A percentile compares a stretch with the other conserved stretches of the same genome.
Evolutionary conservation across 1,140 invertebrate genomes (phyloP).

Genomic region (Mya arenaria): DNA sequence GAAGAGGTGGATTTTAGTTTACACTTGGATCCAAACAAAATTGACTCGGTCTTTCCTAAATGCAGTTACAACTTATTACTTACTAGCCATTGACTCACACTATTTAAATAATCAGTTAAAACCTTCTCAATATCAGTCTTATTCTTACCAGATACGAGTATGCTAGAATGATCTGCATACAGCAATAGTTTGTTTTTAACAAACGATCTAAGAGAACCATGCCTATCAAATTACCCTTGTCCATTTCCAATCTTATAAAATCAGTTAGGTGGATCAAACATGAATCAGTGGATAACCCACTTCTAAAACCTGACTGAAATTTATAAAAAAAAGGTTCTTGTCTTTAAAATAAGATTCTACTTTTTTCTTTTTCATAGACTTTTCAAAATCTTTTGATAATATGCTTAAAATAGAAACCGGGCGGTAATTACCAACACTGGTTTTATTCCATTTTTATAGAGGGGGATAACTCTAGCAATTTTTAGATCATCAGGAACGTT

Average conservation of each 20-base stretch:
- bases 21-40: slow-evolving; percentile 20
- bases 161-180: slow-evolving; percentile 15
- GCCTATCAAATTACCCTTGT: not conserved
- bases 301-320: slow-evolving; percentile 27
- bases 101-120: slow-evolving; percentile 8
- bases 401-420: slow-evolving; percentile 40
- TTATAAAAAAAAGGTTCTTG: slow-evolving; percentile 25
- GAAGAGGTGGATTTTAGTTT: too few species aligned
- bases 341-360: slow-evolving; percentile 6
- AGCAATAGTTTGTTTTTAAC: slow-evolving; percentile 21
- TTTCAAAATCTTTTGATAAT: slow-evolving; percentile 37
- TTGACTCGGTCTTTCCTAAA: slow-evolving; percentile 39
- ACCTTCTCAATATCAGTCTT: not conserved
- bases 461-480: slow-evolving; percentile 24
- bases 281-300: slow-evolving; percentile 2
- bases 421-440: slow-evolving; percentile 36
- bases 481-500: slow-evolving; percentile 44
- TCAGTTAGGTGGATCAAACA: not conserved
- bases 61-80: slow-evolving; percentile 14
- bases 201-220: slow-evolving; percentile 19
- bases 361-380: slow-evolving; percentile 15
- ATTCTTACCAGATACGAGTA: slow-evolving; percentile 9
- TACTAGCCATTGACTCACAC: slow-evolving; percentile 31
- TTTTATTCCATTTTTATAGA: slow-evolving; percentile 44
- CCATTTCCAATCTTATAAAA: not conserved